Percentiles rank a stretch among this genome's conserved stretches.
These are phyloP conservation scores for Plectropomus leopardus DNA, from an alignment of 2,113 vertebrate species.

Conservation along the genomic window DNA sequence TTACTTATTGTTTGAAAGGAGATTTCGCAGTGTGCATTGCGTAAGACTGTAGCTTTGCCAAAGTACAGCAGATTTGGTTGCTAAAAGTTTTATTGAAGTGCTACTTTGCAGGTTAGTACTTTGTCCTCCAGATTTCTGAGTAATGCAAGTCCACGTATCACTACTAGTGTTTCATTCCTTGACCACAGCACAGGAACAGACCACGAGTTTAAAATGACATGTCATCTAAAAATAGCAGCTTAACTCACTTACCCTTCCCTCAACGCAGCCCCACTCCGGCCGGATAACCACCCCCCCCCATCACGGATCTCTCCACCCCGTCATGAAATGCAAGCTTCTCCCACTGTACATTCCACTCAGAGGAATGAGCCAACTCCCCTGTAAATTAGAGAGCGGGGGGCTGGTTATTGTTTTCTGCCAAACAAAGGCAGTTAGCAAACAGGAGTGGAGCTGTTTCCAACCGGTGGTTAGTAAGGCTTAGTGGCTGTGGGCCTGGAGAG, in stretches of 20 bases:
- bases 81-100: neutral
- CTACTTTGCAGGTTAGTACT: neutral
- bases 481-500: neutral
- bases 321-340: conserved; percentile 79
- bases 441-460: conserved; percentile 29
- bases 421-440: conserved; percentile 53
- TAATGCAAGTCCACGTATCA: conserved; percentile 18
- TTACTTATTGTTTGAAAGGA: conserved; percentile 13
- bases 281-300: conserved; percentile 57
- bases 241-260: conserved; percentile 75
- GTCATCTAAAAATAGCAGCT: conserved; percentile 80
- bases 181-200: conserved; percentile 42
- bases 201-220: conserved; percentile 67
- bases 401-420: conserved; percentile 60
- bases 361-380: conserved; percentile 74
- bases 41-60: conserved; percentile 4
- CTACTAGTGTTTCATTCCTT: conserved; percentile 27
- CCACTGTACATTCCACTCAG: conserved; percentile 79
- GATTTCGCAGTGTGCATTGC: conserved; percentile 9
- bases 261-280: conserved; percentile 49
- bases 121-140: conserved; percentile 4
- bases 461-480: conserved; percentile 24
- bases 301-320: conserved; percentile 69
- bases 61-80: neutral
- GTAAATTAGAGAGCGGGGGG: conserved; percentile 59